Evolutionary conservation across 2,113 vertebrate species (phyloP).

Genomic region (Oreamnos americanus): DNA sequence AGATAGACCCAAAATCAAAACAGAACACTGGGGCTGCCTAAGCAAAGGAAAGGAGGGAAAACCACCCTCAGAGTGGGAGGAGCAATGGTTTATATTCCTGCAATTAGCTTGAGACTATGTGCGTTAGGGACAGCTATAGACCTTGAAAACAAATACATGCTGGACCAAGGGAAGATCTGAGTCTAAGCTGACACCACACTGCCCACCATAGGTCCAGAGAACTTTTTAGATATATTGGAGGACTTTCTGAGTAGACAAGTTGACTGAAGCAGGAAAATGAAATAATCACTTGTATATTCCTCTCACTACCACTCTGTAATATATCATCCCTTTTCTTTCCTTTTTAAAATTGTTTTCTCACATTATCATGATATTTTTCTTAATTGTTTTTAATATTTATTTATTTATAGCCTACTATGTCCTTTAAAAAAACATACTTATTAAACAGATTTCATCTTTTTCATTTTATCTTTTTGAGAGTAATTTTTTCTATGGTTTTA

Average conservation of each 20-base stretch:
- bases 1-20: neutral
- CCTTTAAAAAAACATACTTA: no score
- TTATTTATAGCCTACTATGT: no score
- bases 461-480: no score
- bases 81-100: neutral
- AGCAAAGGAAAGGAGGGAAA: neutral
- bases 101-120: neutral
- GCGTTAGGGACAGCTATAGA: neutral
- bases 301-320: neutral
- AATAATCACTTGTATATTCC: neutral
- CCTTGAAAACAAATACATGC: neutral
- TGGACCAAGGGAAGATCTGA: neutral
- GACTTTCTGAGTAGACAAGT: neutral
- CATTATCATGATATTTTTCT: no score
- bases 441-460: no score
- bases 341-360: no score
- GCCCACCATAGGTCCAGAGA: neutral
- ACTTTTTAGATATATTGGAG: neutral
- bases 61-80: neutral
- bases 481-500: no score
- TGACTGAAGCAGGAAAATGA: neutral
- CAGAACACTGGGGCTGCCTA: neutral
- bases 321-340: no score
- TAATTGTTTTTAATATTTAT: no score
- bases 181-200: neutral